Base-by-base conservation (phyloP, 2,113 vertebrate species). In the Misgurnus mizolepis region DNA sequence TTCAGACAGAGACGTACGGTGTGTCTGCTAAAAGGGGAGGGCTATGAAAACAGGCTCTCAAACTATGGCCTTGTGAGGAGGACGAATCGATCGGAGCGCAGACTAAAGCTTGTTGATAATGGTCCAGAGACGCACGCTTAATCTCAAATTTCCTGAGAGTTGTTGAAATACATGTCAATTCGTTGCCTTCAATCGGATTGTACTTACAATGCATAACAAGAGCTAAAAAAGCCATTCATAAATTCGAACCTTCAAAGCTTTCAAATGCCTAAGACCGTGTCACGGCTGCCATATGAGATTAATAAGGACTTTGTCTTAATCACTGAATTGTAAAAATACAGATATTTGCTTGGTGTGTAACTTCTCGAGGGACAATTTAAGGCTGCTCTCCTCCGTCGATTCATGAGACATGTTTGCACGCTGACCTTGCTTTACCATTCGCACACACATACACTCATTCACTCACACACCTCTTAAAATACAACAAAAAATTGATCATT, bases 381-480 rank as follows among this genome's bases (percentile, higher is more conserved):
- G 27, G 39, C 64, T 61, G 39, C 41, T 64, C 17, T 70, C 10
- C 11, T 45, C 22, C 18, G n/a, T 66, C 34, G 65, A 73, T 56
- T 27, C 55, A 18, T 47, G 8, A 74, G 11, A 55, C 40, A 58
- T 4, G 22, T 40, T 61, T 60, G 34, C 76, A 79, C 11, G 62
- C 50, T 60, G 18, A 75, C 58, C 50, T 78, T 50, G 12, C 50
- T 78, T 67, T 22, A 41, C 85, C 72, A 87, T 39, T 39, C 67
- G 22, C 27, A 43, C 81, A 87, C 79, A 80, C 79, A 88, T 80
- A 80, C 86, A 86, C 87, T 80, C 86, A 88, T 90, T n/a, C n/a
- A n/a, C n/a, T 76, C 65, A 73, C 84, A 50, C 60, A 40, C 6
- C 65, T 73, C 62, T 85, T 81, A 79, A 82, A 82, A 90, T 62